Conservation (phyloP, 2,797 vertebrate genomes). For the Takifugu ocellatus region DNA sequence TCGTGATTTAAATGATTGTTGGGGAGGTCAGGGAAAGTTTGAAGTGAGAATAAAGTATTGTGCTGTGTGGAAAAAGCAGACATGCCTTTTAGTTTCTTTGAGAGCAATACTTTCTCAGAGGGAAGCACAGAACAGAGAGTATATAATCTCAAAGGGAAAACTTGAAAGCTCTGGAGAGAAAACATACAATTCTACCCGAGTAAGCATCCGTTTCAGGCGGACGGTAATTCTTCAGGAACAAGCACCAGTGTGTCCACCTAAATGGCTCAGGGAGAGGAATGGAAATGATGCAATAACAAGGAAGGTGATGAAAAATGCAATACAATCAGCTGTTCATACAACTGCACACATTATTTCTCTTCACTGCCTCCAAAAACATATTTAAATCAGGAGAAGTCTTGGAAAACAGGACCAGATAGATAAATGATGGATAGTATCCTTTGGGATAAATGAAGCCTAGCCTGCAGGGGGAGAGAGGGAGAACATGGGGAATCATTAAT, state of each 20-base stretch:
- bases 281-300: slow-evolving; percentile 10
- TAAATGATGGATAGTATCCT: no score
- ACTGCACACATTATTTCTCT: background rate
- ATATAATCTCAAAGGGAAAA: slow-evolving; percentile 20
- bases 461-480: no score
- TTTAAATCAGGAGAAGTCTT: no score
- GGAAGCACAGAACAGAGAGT: slow-evolving; percentile 7
- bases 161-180: slow-evolving; percentile 19
- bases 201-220: slow-evolving; percentile 26
- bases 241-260: slow-evolving; percentile 19
- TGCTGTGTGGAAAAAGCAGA: slow-evolving; percentile 8
- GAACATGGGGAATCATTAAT: no score
- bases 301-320: slow-evolving; percentile 11
- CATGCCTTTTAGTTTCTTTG: slow-evolving; percentile 8
- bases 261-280: slow-evolving; percentile 19
- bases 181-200: slow-evolving; percentile 25
- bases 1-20: slow-evolving; percentile 17
- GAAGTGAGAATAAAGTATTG: slow-evolving; percentile 27
- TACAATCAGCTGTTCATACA: background rate
- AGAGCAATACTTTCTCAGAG: slow-evolving; percentile 19
- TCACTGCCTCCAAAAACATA: no score
- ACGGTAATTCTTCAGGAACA: slow-evolving; percentile 34
- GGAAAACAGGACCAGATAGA: no score
- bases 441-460: no score
- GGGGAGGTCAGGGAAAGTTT: slow-evolving; percentile 18